Evolutionary conservation across 2,888 invertebrate species (phyloP).

Genomic region (Loripinus fragilis): DNA sequence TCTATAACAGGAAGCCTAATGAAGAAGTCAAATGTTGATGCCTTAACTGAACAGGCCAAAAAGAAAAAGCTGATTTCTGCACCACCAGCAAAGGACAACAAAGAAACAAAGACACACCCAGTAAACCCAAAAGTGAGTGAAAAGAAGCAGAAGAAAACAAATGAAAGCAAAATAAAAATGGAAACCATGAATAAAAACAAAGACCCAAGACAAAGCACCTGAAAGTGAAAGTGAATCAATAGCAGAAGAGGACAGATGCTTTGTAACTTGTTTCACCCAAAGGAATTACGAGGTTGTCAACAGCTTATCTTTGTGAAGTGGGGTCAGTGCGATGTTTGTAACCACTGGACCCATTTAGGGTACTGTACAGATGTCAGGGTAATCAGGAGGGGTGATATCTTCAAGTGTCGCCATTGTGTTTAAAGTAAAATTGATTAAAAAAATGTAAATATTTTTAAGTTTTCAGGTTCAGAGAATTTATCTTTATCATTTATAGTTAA

Average conservation of each 20-base stretch:
- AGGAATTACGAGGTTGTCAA: background rate
- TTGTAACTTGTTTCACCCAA: constrained; percentile 18
- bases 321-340: constrained; percentile 30
- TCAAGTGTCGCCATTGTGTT: constrained; percentile 31
- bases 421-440: background rate
- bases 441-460: background rate
- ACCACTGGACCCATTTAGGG: constrained; percentile 33
- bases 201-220: background rate
- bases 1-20: constrained; percentile 26
- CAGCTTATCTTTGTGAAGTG: constrained; percentile 28
- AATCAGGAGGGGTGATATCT: constrained; percentile 11
- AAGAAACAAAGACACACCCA: background rate
- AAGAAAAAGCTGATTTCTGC: background rate
- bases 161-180: background rate
- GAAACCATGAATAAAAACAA: background rate
- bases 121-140: background rate
- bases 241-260: constrained; percentile 24
- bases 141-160: constrained; percentile 15
- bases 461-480: background rate
- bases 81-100: background rate
- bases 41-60: constrained; percentile 6
- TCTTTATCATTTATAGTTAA: background rate
- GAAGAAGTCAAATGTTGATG: constrained; percentile 26
- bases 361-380: constrained; percentile 26
- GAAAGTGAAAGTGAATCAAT: background rate